Base-by-base conservation (phyloP, 2,113 vertebrate species). In the Trematomus loennbergii region DNA sequence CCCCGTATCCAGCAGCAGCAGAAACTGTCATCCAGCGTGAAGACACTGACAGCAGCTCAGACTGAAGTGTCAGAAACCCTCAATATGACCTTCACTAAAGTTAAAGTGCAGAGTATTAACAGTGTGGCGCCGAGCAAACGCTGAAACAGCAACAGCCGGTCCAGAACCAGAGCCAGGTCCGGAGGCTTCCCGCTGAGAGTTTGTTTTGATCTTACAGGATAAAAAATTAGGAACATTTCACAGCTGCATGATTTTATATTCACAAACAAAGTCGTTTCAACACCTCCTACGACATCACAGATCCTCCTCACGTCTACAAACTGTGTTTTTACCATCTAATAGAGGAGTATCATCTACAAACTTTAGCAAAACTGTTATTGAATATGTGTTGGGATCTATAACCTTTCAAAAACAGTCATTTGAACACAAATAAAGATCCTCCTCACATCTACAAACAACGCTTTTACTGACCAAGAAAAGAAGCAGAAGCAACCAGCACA, bases 131-230 rank as follows among this genome's bases (percentile, higher is more conserved):
- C 8, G n/a, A 70, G 29, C 29, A 29, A 33, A 63, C 40, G 60
- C 72, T 75, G 72, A 57, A 55, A 17, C 74, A 70, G 75, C 49
- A 71, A 18, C 59, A 72, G 49, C 66, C 48, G 75, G 55, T 75
- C 66, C 59, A 43, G 70, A 61, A 57, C 49, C 61, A 22, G 60
- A 75, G 36, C 17, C 59, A 57, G 69, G 57, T 40, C 61, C n/a
- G 20, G 18, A 61, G 9, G 1, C n/a, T n/a, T n/a, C 36, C 36
- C 9, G 2, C 65, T 55, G 80, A 77, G 80, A 77, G 33, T 40
- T 60, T 67, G 61, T 61, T 49, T 72, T 66, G 46, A 58, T 9
- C 25, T 49, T 40, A 40, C 7, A 7, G 36, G 36, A 40, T 40
- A 40, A 40, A 8, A 29, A 8, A 40, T 40, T 40, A 40, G 36